Conservation (phyloP, 2,888 invertebrate genomes). For the Apotomis capreana region DNA sequence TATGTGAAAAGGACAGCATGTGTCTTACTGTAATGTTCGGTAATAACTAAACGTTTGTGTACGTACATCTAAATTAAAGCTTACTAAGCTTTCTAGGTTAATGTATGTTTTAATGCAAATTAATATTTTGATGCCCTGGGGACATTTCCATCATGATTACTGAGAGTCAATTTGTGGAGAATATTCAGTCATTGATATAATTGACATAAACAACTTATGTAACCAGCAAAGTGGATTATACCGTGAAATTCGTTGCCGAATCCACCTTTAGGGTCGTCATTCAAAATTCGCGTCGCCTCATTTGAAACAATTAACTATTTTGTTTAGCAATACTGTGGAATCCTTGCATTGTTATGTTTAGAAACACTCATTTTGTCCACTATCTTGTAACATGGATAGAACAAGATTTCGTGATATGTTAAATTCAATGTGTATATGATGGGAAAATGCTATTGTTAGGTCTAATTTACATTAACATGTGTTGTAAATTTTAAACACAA, state of each 20-base stretch:
- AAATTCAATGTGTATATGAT: constrained; percentile 12
- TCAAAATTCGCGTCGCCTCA: constrained; percentile 25
- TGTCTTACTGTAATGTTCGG: no score
- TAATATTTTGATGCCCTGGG: no score
- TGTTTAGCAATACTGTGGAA: constrained; percentile 6
- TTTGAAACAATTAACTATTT: constrained; percentile 27
- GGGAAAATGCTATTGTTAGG: constrained; percentile 26
- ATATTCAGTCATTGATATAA: neutral
- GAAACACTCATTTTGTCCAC: constrained; percentile 9
- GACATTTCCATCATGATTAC: no score
- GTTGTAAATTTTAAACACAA: neutral
- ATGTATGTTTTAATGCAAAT: no score
- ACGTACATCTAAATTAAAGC: no score
- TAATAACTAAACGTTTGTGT: no score
- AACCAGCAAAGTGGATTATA: constrained; percentile 2
- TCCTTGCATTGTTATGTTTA: constrained; percentile 34
- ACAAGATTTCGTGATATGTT: constrained; percentile 25
- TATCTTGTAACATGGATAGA: constrained; percentile 7
- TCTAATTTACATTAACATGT: constrained; percentile 2
- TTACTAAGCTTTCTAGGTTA: no score
- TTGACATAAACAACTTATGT: neutral
- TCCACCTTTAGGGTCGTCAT: constrained; percentile 19
- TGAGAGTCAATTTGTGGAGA: no score
- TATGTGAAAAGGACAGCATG: no score
- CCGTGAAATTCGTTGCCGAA: constrained; percentile 15